Evolutionary conservation across 2,888 invertebrate species (phyloP).

Genomic region (Hedychridium roseum): DNA sequence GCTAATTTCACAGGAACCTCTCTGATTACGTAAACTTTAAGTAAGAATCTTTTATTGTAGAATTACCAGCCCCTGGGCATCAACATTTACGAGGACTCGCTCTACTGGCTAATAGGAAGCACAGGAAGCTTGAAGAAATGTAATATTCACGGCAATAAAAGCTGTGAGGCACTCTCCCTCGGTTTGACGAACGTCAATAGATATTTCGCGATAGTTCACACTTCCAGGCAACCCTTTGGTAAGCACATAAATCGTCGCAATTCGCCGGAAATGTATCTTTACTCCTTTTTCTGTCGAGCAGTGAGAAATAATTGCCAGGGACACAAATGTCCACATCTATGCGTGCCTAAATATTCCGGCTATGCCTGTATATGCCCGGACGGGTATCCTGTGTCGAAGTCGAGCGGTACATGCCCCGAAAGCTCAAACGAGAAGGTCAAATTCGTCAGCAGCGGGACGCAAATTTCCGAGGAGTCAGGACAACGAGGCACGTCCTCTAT

Average conservation of each 20-base stretch:
- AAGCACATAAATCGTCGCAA: slow-evolving; percentile 3
- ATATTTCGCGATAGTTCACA: slow-evolving; percentile 67
- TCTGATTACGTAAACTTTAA: neutral
- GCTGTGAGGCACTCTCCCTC: slow-evolving; percentile 65
- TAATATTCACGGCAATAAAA: slow-evolving; percentile 66
- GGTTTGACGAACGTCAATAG: slow-evolving; percentile 64
- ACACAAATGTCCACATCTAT: slow-evolving; percentile 70
- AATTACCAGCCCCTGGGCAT: slow-evolving; percentile 71
- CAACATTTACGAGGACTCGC: slow-evolving; percentile 77
- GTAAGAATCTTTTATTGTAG: slow-evolving; percentile 28
- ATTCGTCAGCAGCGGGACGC: slow-evolving; percentile 15
- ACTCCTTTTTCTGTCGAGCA: slow-evolving; percentile 26
- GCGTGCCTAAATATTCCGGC: slow-evolving; percentile 66
- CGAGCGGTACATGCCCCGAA: slow-evolving; percentile 24
- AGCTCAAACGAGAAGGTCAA: slow-evolving; percentile 9
- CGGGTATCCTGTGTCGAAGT: slow-evolving; percentile 56
- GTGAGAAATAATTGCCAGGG: slow-evolving; percentile 66
- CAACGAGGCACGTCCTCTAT: slow-evolving; percentile 12
- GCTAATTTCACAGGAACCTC: too few species aligned
- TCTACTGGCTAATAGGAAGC: slow-evolving; percentile 74
- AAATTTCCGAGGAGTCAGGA: slow-evolving; percentile 5
- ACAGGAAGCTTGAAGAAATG: slow-evolving; percentile 70
- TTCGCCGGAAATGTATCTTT: neutral
- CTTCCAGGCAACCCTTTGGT: slow-evolving; percentile 67
- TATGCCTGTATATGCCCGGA: slow-evolving; percentile 69